Base-by-base conservation (phyloP, 2,888 invertebrate genomes). In the Mesorhabditis sp. region DNA sequence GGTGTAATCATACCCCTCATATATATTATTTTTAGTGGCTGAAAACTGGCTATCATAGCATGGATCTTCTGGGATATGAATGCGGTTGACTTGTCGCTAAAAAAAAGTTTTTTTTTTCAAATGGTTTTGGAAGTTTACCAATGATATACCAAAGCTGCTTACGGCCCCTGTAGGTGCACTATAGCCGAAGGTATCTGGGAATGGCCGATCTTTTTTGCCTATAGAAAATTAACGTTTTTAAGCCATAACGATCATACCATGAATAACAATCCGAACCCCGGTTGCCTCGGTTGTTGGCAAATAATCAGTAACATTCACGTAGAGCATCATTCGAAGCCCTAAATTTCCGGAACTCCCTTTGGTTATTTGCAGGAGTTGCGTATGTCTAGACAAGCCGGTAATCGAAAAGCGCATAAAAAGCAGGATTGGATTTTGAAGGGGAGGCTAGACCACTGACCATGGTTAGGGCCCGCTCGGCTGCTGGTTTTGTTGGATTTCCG, bases 161-260 rank as follows among this genome's bases (percentile, higher is more conserved):
- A 84, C 71, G 1, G 78, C 77, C 15, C 82, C 83, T 5, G 82
- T 83, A 2, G 84, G 84, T 5, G 83, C 83, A 0, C 79, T 79
- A 69, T 83, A 84, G 0, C 85, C 85, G 64, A 85, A 85, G 2
- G 83, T 81, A 67, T 85, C 85, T 0, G 85, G 85, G 67, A 84
- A 85, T 0, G 85, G 85, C 43, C 73, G 80, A 50, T 83, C 80
- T 67, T 76, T 70, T 72, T 74, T 43, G n/a, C 43, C 44, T 43
- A n/a, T 4, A 28, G 62, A 67, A 67, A 13, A 4, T 44, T 42
- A 43, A 65, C 50, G n/a, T 43, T 45, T 4, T n/a, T 28, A 42
- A 65, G 43, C 65, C 1, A 1, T 43, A 65, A 4, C 45, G n/a
- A 64, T 70, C 65, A 78, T 76, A 28, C 78, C 82, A 69, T 85